Evolutionary conservation across 2,797 vertebrate genomes (phyloP).

Genomic region (Falco naumanni): DNA sequence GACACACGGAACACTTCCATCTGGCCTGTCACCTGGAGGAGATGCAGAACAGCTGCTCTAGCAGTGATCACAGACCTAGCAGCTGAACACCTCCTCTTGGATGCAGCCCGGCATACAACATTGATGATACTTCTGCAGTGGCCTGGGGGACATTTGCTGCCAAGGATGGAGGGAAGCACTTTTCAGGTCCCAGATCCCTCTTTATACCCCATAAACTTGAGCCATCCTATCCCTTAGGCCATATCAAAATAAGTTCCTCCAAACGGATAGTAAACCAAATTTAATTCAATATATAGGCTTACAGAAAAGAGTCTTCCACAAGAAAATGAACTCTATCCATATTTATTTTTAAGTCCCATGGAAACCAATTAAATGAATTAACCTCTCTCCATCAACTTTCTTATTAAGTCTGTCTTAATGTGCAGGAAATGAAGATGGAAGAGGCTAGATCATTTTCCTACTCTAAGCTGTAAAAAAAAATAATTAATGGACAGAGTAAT

Average conservation of each 20-base stretch:
- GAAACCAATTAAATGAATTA: conserved; percentile 62
- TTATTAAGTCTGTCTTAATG: background rate
- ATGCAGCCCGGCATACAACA: background rate
- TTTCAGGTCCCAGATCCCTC: background rate
- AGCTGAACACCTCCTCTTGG: background rate
- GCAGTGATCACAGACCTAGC: fast-evolving
- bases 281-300: background rate
- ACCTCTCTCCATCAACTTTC: conserved; percentile 7
- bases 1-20: background rate
- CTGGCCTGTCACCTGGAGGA: background rate
- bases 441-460: background rate
- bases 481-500: background rate
- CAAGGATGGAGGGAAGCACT: background rate
- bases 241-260: background rate
- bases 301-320: background rate
- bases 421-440: background rate
- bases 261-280: background rate
- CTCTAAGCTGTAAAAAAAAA: background rate
- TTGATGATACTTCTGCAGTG: background rate
- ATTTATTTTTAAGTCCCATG: background rate
- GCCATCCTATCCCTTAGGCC: background rate
- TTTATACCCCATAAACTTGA: background rate
- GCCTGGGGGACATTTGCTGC: background rate
- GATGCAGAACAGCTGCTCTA: background rate
- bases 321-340: background rate